Evolutionary conservation across 2,797 vertebrate genomes (phyloP).

Genomic region (Chelon auratus): DNA sequence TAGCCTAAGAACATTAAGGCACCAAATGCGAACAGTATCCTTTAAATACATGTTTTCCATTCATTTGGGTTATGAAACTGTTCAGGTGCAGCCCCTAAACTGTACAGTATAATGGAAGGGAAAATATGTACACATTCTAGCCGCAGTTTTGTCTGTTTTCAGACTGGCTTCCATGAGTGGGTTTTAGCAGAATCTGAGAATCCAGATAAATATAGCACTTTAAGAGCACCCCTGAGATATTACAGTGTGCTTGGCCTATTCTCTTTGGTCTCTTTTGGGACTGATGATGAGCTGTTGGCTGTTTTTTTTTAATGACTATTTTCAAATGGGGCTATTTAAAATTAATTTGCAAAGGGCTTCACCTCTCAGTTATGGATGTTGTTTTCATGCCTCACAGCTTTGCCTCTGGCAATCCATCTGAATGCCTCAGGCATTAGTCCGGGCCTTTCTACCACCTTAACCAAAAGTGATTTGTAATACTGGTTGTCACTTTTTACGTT

Average conservation of each 20-base stretch:
- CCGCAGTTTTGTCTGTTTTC: neutral
- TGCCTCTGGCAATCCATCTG: constrained; percentile 4
- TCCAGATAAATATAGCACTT: neutral
- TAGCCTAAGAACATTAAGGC: too few species aligned
- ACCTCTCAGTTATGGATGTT: neutral
- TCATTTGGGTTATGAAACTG: too few species aligned
- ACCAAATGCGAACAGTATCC: too few species aligned
- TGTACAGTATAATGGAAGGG: too few species aligned
- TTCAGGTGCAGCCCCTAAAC: too few species aligned
- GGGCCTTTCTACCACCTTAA: neutral
- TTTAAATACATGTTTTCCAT: too few species aligned
- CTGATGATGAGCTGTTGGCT: constrained; percentile 5
- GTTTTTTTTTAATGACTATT: constrained; percentile 8
- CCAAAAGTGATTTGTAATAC: constrained; percentile 6
- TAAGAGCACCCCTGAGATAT: neutral
- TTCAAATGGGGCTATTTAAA: neutral
- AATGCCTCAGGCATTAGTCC: constrained; percentile 7
- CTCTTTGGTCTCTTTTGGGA: neutral
- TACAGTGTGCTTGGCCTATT: neutral
- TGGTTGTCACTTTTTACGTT: neutral
- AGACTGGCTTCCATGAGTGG: neutral
- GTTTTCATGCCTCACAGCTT: constrained; percentile 17
- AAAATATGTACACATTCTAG: too few species aligned
- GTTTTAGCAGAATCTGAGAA: neutral
- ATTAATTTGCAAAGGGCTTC: constrained; percentile 1